phyloP scores from a whole-genome alignment of 2,888 invertebrate species.

The Trissolcus brochymenae region DNA sequence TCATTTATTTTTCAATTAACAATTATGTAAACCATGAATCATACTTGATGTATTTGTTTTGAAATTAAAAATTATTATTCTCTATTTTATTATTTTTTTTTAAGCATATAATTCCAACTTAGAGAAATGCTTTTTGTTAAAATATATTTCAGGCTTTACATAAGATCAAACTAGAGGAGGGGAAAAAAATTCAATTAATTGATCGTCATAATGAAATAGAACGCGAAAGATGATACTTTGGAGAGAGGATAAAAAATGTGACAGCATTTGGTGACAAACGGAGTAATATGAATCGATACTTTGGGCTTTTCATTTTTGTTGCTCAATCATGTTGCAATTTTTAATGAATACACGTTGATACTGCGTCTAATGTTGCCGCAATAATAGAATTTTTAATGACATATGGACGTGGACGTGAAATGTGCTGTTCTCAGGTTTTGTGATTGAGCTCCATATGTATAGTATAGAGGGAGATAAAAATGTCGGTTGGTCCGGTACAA shows the following conservation, averaged over 20 bases:
- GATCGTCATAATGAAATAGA: constrained; percentile 15
- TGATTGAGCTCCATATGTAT: constrained; percentile 67
- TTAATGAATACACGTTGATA: constrained; percentile 44
- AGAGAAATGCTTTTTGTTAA: constrained; percentile 29
- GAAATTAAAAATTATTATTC: too few species aligned
- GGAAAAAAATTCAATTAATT: too few species aligned
- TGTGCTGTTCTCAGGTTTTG: constrained; percentile 61
- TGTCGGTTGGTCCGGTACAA: constrained; percentile 64
- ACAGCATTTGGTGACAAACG: constrained; percentile 12
- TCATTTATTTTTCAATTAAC: too few species aligned
- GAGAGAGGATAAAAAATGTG: neutral
- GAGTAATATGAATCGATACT: constrained; percentile 37
- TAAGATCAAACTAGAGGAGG: too few species aligned
- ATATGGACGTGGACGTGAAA: constrained; percentile 66
- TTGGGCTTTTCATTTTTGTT: constrained; percentile 35
- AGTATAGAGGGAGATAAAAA: constrained; percentile 60
- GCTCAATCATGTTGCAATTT: constrained; percentile 48
- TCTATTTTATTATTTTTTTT: too few species aligned
- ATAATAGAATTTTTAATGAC: constrained; percentile 66
- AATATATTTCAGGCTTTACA: constrained; percentile 3
- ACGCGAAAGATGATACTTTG: neutral
- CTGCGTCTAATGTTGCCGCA: constrained; percentile 61
- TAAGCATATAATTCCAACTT: constrained; percentile 1
- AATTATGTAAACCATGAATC: too few species aligned
- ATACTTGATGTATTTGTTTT: too few species aligned